phyloP scores from a whole-genome alignment of 2,888 invertebrate species.

The Nephrotoma appendiculata region DNA sequence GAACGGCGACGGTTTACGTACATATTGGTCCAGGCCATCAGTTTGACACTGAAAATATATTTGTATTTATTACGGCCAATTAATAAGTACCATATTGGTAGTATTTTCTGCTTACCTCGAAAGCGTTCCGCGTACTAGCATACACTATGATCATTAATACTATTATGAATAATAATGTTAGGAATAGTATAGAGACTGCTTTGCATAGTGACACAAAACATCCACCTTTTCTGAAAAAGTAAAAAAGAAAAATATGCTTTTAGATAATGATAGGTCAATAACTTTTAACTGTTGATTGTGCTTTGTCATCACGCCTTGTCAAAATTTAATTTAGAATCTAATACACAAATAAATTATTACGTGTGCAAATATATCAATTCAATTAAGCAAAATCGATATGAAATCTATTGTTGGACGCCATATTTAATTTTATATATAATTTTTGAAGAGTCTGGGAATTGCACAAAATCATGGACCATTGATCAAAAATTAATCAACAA shows the following conservation, averaged over 20 bases:
- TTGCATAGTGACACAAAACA: conserved; percentile 10
- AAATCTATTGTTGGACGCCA: background rate
- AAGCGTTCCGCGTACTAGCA: conserved; percentile 8
- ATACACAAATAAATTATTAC: background rate
- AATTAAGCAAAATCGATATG: background rate
- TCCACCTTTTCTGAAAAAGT: conserved; percentile 7
- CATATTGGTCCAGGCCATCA: conserved; percentile 4
- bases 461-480: too few species aligned
- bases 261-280: background rate
- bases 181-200: conserved; percentile 5
- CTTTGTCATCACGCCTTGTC: background rate
- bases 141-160: conserved; percentile 6
- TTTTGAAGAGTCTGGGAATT: too few species aligned
- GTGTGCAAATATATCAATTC: background rate
- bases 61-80: background rate
- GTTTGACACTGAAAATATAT: conserved; percentile 6
- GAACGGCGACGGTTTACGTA: conserved; percentile 5
- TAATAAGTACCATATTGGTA: background rate
- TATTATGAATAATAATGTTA: background rate
- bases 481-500: too few species aligned
- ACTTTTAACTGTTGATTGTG: background rate
- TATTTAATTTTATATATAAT: background rate
- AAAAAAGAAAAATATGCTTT: background rate
- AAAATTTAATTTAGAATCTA: background rate
- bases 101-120: conserved; percentile 5